phyloP scores from a whole-genome alignment of 2,888 invertebrate genomes.

The Acanthosoma haemorrhoidale region DNA sequence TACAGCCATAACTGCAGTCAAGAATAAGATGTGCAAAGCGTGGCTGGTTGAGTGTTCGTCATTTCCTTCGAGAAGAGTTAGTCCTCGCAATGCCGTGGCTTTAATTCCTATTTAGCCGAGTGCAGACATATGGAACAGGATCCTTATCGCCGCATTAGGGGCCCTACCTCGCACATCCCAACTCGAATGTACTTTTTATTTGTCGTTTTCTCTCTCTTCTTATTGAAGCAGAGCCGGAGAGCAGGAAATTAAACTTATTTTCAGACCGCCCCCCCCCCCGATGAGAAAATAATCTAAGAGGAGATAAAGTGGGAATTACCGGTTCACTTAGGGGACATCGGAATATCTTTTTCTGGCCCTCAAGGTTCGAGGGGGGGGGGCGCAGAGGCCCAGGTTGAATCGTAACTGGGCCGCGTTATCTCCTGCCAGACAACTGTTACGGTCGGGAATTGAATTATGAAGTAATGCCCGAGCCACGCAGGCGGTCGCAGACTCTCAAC shows the following conservation, averaged over 20 bases:
- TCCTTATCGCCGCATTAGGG: neutral
- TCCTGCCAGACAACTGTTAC: neutral
- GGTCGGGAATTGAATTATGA: slow-evolving; percentile 22
- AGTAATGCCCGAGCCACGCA: slow-evolving; percentile 7
- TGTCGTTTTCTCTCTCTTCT: neutral
- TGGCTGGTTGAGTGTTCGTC: too few species aligned
- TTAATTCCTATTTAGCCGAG: neutral
- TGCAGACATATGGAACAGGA: neutral
- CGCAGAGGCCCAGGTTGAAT: neutral
- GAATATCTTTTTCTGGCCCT: slow-evolving; percentile 6
- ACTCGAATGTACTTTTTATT: neutral
- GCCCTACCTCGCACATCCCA: neutral
- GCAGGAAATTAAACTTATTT: slow-evolving; percentile 30
- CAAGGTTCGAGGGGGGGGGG: neutral
- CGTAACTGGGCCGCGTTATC: slow-evolving; percentile 9
- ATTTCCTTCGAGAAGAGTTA: neutral
- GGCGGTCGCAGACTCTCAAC: neutral
- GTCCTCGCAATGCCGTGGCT: neutral
- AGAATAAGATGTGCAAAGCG: too few species aligned
- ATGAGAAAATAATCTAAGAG: slow-evolving; percentile 26
- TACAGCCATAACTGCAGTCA: too few species aligned
- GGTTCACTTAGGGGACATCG: neutral
- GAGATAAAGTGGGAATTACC: slow-evolving; percentile 26
- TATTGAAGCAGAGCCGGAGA: neutral
- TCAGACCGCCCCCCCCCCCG: slow-evolving; percentile 8